These are phyloP conservation scores for Liasis olivaceus DNA, from an alignment of 2,797 vertebrate species.

Conservation along the genomic window DNA sequence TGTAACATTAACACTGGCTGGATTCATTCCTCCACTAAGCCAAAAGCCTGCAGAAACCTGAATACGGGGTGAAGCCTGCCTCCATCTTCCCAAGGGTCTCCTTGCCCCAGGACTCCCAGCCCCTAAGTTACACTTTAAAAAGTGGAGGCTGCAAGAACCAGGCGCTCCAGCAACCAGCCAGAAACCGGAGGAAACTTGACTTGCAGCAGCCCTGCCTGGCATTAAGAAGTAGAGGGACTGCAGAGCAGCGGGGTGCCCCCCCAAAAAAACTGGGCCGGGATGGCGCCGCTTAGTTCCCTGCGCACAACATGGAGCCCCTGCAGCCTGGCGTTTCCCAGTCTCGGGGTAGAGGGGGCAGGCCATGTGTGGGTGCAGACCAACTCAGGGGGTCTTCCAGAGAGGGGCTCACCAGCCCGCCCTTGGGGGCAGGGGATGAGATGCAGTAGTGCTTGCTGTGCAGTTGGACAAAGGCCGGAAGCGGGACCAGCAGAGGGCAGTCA, in stretches of 20 bases:
- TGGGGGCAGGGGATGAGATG: neutral
- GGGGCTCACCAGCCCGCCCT: neutral
- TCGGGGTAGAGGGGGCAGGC: neutral
- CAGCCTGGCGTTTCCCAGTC: neutral
- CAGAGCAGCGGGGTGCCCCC: neutral
- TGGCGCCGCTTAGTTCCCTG: neutral
- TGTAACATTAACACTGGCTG: too few relatives aligned
- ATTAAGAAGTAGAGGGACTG: neutral
- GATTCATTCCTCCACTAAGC: too few relatives aligned
- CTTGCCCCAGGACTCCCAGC: too few relatives aligned
- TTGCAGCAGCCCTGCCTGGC: neutral
- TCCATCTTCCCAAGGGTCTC: too few relatives aligned
- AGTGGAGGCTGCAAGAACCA: too few relatives aligned
- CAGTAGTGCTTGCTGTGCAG: neutral
- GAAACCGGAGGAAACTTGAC: neutral
- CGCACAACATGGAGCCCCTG: neutral
- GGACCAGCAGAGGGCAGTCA: neutral
- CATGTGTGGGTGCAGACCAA: neutral
- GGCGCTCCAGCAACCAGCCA: neutral
- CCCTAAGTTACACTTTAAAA: too few relatives aligned
- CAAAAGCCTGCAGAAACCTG: too few relatives aligned
- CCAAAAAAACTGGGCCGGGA: neutral
- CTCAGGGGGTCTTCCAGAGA: neutral
- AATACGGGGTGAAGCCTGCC: too few relatives aligned
- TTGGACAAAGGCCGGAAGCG: neutral